Percentiles rank a stretch among this genome's conserved stretches.
These are phyloP conservation scores for Oligia strigilis DNA, from an alignment of 2,888 invertebrate genomes.

Conservation along the genomic window DNA sequence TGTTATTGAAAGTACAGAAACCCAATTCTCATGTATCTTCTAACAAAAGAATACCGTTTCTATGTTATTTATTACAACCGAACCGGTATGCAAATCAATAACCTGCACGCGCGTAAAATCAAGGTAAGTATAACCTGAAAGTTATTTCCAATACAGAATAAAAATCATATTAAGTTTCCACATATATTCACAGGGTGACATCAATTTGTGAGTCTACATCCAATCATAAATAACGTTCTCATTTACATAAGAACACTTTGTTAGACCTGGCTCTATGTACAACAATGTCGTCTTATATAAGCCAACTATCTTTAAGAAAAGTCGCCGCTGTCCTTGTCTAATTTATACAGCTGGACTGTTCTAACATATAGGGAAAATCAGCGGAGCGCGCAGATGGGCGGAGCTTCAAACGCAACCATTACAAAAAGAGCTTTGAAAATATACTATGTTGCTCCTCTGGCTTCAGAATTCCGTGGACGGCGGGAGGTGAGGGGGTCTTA, in stretches of 20 bases:
- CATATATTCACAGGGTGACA: conserved; percentile 81
- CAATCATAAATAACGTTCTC: conserved; percentile 86
- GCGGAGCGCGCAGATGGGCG: conserved; percentile 87
- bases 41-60: not conserved
- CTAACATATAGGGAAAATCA: conserved; percentile 79
- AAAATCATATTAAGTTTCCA: conserved; percentile 76
- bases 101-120: conserved; percentile 51
- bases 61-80: conserved; percentile 12
- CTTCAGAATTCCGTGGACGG: conserved; percentile 68
- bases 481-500: conserved; percentile 73
- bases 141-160: conserved; percentile 59
- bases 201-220: conserved; percentile 80
- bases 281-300: conserved; percentile 85
- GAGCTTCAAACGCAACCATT: conserved; percentile 77
- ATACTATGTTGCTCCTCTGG: conserved; percentile 72
- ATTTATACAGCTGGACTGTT: conserved; percentile 79
- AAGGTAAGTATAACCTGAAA: conserved; percentile 48
- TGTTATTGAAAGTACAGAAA: not conserved
- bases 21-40: not conserved
- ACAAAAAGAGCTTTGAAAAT: conserved; percentile 78
- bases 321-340: conserved; percentile 79
- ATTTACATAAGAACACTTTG: conserved; percentile 88
- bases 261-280: conserved; percentile 83
- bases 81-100: conserved; percentile 53
- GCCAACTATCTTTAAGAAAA: conserved; percentile 90